Evolutionary conservation across 2,113 vertebrate species (phyloP), one percentile per base, ranked within the genome.

Genomic region (Pluvianellus socialis): DNA sequence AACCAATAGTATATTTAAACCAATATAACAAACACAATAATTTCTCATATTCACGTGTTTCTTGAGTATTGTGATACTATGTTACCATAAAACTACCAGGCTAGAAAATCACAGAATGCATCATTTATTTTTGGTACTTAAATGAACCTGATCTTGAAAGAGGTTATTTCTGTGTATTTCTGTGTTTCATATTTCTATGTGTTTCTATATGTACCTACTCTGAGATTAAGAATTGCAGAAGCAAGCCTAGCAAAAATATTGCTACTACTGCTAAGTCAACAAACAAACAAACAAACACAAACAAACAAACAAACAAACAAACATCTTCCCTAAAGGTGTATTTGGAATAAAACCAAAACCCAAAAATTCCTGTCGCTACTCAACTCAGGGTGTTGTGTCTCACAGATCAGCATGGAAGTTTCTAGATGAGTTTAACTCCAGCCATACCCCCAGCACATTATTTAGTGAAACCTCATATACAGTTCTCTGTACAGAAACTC

Each of bases 401-500:
- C 22, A 44, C 9, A n/a, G 32, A 74, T 42, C 11, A 79, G 18
- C 8, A 67, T 12, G 11, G 16, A 71, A 71, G 52, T 67, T 70
- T 83, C 33, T 40, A 47, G 5, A 8, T 22, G 6, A 74, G 3
- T 8, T 7, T 33, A 88, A 55, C 16, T 76, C 12, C 16, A 85
- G 6, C 5, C 19, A 24, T 15, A 52, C 7, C 13, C 9, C 20
- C 8, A 68, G 13, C 11, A 40, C 10, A 28, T 50, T 59, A 67
- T 71, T 19, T 22, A 47, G 23, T 62, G 28, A 81, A 13, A 32
- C 9, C 4, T 50, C 3, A 0, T 12, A 32, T 6, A 32, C 0
- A 8, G n/a, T 21, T 67, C 6, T n/a, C 5, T 40, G 5, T 9
- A 32, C 10, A 83, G 49, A 76, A 91, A 61, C 17, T 73, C 21